These are phyloP conservation scores for Drosophila azteca DNA, from an alignment of 1,140 invertebrate genomes.

Conservation along the genomic window DNA sequence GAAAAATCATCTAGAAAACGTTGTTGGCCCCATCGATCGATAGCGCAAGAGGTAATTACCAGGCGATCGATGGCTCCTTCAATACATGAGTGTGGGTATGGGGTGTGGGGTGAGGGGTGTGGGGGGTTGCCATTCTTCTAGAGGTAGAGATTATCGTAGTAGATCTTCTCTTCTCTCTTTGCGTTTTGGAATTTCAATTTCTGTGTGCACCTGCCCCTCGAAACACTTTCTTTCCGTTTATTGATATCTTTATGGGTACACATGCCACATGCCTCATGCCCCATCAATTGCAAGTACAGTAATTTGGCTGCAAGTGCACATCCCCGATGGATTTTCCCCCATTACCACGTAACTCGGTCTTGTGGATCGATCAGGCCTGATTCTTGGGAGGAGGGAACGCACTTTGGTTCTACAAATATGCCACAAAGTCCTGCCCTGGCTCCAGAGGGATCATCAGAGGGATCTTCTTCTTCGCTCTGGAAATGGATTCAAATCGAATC, in stretches of 20 bases:
- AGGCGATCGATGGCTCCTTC: constrained; percentile 39
- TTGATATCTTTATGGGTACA: constrained; percentile 26
- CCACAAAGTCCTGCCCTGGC: constrained; percentile 20
- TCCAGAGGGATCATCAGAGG: constrained; percentile 30
- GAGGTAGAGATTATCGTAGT: constrained; percentile 37
- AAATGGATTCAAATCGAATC: constrained; percentile 48
- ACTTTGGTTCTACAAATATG: constrained; percentile 53
- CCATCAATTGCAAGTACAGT: constrained; percentile 71
- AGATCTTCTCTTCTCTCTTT: constrained; percentile 5
- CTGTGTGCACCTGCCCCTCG: constrained; percentile 38
- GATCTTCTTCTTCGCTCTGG: constrained; percentile 19
- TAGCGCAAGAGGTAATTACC: constrained; percentile 49
- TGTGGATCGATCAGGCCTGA: constrained; percentile 43
- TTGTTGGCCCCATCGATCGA: constrained; percentile 56
- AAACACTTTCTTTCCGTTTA: constrained; percentile 59
- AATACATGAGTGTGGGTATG: background rate
- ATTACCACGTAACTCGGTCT: constrained; percentile 78
- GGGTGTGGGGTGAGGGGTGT: background rate
- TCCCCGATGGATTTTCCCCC: constrained; percentile 48
- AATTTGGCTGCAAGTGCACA: constrained; percentile 56
- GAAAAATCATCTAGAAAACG: constrained; percentile 65
- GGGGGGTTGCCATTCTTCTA: constrained; percentile 13
- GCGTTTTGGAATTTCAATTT: constrained; percentile 46
- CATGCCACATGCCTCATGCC: background rate
- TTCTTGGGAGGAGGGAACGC: constrained; percentile 32